A percentile compares a stretch with the other conserved stretches of the same genome.
Evolutionary conservation across 2,113 vertebrate species (phyloP).

Genomic region (Terrapene triunguis): DNA sequence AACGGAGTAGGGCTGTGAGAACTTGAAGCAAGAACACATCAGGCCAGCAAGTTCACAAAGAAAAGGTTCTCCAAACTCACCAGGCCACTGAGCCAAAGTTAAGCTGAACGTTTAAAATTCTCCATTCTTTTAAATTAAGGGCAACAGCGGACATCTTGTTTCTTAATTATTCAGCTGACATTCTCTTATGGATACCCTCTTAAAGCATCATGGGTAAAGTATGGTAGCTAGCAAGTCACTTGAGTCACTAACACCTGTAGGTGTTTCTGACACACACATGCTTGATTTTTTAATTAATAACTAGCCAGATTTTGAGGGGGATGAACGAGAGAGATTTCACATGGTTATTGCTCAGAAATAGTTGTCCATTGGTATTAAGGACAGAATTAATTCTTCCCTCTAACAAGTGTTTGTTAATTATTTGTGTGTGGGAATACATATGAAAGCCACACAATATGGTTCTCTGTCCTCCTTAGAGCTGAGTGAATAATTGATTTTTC

Average conservation of each 20-base stretch:
- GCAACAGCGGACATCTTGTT: conserved; percentile 63
- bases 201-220: background rate
- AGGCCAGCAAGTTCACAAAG: conserved; percentile 76
- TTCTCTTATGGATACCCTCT: background rate
- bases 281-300: background rate
- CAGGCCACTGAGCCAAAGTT: conserved; percentile 61
- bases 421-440: background rate
- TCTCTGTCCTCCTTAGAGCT: background rate
- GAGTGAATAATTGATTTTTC: background rate
- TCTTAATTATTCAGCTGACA: conserved; percentile 36
- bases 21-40: conserved; percentile 72
- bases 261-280: background rate
- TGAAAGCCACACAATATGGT: background rate
- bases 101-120: conserved; percentile 74
- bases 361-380: background rate
- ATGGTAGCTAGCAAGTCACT: conserved; percentile 1
- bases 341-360: background rate
- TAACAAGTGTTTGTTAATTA: background rate
- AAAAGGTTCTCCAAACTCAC: conserved; percentile 69
- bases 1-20: conserved; percentile 68
- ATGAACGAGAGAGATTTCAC: background rate
- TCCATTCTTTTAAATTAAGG: conserved; percentile 37
- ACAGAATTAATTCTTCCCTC: background rate
- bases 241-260: background rate
- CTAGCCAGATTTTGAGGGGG: background rate